These are phyloP conservation scores for Myodes glareolus DNA, from an alignment of 2,113 vertebrate species.

Conservation along the genomic window DNA sequence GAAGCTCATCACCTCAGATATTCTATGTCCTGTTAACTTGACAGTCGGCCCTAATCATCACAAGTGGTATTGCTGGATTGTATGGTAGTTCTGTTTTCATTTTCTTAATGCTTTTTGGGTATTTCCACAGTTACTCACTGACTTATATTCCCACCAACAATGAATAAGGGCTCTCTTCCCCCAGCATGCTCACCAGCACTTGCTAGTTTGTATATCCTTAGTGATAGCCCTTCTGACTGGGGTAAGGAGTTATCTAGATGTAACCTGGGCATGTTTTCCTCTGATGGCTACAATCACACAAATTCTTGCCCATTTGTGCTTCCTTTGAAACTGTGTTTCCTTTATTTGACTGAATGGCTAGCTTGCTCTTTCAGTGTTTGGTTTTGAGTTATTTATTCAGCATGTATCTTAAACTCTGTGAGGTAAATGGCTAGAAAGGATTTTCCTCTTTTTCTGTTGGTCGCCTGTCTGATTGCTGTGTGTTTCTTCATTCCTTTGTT, in stretches of 20 bases:
- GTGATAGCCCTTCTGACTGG: not conserved
- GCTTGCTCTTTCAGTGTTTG: not conserved
- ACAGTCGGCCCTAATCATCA: too few relatives aligned
- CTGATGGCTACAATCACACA: not conserved
- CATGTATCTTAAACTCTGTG: not conserved
- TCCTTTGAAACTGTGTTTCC: not conserved
- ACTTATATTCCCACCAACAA: not conserved
- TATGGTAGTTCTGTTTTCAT: not conserved
- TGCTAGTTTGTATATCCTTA: not conserved
- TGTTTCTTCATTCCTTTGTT: not conserved
- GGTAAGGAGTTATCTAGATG: not conserved
- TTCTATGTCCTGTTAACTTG: not conserved
- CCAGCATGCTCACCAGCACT: not conserved
- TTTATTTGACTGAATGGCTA: not conserved
- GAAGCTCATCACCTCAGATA: not conserved
- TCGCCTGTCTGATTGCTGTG: too few relatives aligned
- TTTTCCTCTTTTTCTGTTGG: not conserved
- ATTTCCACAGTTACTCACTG: not conserved
- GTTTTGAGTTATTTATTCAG: not conserved
- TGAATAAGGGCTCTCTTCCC: not conserved
- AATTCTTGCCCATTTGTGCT: not conserved
- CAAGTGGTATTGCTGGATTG: not conserved
- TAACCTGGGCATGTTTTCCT: not conserved
- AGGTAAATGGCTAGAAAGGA: not conserved
- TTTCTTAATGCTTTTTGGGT: not conserved